These are phyloP conservation scores for Hydriomena furcata DNA, from an alignment of 2,888 invertebrate species.

Conservation along the genomic window DNA sequence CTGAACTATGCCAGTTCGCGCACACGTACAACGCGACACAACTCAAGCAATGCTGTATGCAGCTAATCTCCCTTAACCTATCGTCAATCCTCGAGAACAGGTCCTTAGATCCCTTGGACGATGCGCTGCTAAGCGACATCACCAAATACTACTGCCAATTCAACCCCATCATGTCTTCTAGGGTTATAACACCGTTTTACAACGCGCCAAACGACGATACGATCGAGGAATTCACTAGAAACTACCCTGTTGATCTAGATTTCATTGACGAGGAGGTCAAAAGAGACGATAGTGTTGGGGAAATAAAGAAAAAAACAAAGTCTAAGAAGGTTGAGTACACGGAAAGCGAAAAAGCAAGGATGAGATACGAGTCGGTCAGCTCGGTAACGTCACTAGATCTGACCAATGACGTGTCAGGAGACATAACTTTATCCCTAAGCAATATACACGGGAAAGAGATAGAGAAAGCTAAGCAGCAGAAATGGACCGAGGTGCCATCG, in stretches of 20 bases:
- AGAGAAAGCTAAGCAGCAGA: conserved; percentile 54
- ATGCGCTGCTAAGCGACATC: conserved; percentile 85
- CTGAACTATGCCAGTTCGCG: conserved; percentile 90
- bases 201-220: conserved; percentile 85
- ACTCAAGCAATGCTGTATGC: conserved; percentile 88
- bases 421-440: conserved; percentile 68
- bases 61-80: conserved; percentile 90
- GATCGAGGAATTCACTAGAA: conserved; percentile 67
- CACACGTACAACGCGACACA: conserved; percentile 89
- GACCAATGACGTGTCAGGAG: conserved; percentile 63
- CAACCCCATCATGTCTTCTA: conserved; percentile 83
- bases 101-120: conserved; percentile 85
- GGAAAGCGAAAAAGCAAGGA: conserved; percentile 71
- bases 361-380: conserved; percentile 70
- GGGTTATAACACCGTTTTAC: conserved; percentile 87
- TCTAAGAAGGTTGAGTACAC: conserved; percentile 74
- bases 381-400: conserved; percentile 71
- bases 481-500: conserved; percentile 76
- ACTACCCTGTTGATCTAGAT: conserved; percentile 72
- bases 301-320: conserved; percentile 66
- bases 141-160: conserved; percentile 86
- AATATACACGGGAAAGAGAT: conserved; percentile 49
- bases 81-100: conserved; percentile 87
- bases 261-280: conserved; percentile 78
- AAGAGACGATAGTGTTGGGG: conserved; percentile 66